A percentile compares a stretch with the other conserved stretches of the same genome.
Conservation (phyloP, 2,113 vertebrate genomes). For the Stictonetta naevosa region DNA sequence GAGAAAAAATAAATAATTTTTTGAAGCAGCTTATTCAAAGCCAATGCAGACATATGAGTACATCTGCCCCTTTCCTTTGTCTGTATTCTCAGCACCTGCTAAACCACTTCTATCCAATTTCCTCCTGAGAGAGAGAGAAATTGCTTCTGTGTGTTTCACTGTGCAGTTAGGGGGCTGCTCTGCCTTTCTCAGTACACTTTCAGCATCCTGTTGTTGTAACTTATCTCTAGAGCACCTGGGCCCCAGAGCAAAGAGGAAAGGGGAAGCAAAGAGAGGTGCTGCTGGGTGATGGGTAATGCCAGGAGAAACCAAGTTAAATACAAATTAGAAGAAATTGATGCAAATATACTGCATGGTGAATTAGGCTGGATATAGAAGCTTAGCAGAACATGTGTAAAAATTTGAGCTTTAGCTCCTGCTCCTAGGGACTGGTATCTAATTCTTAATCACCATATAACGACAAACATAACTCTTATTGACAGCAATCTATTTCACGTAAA, state of each 20-base stretch:
- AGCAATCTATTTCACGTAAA: background rate
- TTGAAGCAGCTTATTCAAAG: background rate
- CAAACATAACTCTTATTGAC: background rate
- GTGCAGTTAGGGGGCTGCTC: background rate
- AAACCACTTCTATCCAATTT: background rate
- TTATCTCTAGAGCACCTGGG: background rate
- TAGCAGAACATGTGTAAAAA: background rate
- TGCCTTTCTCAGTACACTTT: background rate
- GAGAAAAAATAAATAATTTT: background rate
- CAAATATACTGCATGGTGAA: background rate
- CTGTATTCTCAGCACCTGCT: background rate
- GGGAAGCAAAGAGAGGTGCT: background rate
- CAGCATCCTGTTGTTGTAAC: background rate
- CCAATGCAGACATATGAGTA: background rate
- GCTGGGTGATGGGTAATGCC: background rate
- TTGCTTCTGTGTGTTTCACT: background rate
- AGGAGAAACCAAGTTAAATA: background rate
- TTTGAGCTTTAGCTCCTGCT: background rate
- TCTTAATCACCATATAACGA: background rate
- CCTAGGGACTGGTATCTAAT: background rate
- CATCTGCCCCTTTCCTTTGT: background rate
- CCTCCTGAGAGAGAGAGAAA: background rate
- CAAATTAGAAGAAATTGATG: background rate
- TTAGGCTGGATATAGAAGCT: background rate
- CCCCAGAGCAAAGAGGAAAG: background rate